A percentile compares a stretch with the other conserved stretches of the same genome.
Evolutionary conservation across 2,113 vertebrate species (phyloP).

Genomic region (Phoenicopterus ruber): DNA sequence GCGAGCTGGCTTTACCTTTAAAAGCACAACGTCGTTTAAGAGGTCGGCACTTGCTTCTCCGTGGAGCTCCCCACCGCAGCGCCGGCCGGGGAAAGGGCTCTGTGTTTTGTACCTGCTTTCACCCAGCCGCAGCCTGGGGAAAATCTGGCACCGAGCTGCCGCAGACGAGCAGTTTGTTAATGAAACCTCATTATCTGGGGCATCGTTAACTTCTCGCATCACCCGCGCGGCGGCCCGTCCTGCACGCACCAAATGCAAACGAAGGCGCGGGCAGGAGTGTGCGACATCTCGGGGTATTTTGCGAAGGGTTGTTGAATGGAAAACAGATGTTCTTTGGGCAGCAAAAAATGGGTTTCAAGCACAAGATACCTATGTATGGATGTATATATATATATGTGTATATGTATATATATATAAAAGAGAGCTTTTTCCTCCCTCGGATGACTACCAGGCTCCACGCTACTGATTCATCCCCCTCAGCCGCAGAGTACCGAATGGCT

Average conservation of each 20-base stretch:
- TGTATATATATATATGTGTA: background rate
- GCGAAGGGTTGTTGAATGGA: background rate
- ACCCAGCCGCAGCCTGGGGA: background rate
- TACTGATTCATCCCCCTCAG: background rate
- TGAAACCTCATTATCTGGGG: constrained; percentile 8
- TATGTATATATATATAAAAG: background rate
- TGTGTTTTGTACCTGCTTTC: background rate
- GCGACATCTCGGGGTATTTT: background rate
- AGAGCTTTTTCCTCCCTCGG: background rate
- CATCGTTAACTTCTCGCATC: background rate
- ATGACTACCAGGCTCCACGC: background rate
- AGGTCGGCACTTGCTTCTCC: background rate
- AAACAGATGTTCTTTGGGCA: background rate
- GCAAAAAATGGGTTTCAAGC: background rate
- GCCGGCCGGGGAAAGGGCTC: background rate
- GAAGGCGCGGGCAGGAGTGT: background rate
- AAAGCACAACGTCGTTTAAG: background rate
- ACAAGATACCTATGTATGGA: background rate
- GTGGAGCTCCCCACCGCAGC: rapidly evolving
- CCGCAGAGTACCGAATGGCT: rapidly evolving
- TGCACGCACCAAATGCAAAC: background rate
- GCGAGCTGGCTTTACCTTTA: background rate
- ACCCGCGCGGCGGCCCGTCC: background rate
- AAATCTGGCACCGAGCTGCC: background rate
- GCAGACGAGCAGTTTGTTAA: background rate